Evolutionary conservation across 2,797 vertebrate genomes (phyloP), one percentile per base, ranked within the genome.

Genomic region (Allobates femoralis): DNA sequence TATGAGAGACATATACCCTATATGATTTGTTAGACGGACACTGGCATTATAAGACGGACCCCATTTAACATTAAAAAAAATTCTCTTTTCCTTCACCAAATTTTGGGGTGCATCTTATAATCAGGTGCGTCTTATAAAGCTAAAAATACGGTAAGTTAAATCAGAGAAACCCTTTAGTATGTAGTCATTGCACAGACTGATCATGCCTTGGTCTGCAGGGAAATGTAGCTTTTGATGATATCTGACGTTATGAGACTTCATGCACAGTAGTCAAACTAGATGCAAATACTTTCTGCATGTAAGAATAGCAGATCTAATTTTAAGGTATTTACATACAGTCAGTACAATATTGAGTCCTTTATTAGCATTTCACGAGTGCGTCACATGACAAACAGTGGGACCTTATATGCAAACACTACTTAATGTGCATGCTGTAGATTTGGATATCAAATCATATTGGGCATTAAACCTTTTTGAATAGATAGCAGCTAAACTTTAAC

Each of bases 251-350:
- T 37, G 34, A 41, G 56, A 26, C 50, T 37, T 79, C 18, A 46
- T 46, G 15, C 5, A 10, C 56, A 15, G 2, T 30, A 66, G 60
- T 64, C 46, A 81, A 66, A 81, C 5, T 14, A 67, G 26, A 81
- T 67, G 21, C 64, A 81, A 81, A 81, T 81, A 32, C 50, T 28
- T 53, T 71, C 12, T 15, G 5, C 23, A 55, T 81, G 46, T 46
- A 15, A 34, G 26, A 69, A 32, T 19, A 28, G 28, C 30, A 51
- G 30, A 6, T 21, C 79, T 66, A 53, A 30, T 50, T 80, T 80
- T 80, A 64, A 37, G 6, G 41, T 64, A 80, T 64, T 75, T 80
- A 81, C 62, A 81, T 67, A 18, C 14, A n/a, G 41, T 81, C 5
- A 69, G 28, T 12, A 55, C 19, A 81, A 32, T 51, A 21, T 30